Evolutionary conservation across 2,113 vertebrate species (phyloP), one percentile per base, ranked within the genome.

Genomic region (Hydrochoerus hydrochaeris): DNA sequence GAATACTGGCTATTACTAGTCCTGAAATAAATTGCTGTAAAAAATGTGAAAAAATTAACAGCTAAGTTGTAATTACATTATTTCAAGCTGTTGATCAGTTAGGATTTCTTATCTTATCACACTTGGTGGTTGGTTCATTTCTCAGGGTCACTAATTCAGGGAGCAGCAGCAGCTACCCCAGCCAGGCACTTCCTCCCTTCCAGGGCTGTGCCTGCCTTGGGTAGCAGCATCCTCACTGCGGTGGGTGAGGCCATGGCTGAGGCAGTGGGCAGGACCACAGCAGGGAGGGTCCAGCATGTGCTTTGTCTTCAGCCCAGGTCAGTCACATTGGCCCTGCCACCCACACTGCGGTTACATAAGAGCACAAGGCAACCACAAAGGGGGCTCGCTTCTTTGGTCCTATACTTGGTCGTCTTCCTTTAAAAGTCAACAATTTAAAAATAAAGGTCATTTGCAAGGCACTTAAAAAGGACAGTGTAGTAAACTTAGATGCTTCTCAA

Each of bases 371-470:
- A 49, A 30, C 22, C 73, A 52, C 14, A 75, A 80, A 85, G 63
- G 4, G 35, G 38, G 90, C 19, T 49, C 8, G 41, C 20, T 57
- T 62, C 49, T 44, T 85, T 88, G 58, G 3, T 65, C 90, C 62
- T 87, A 62, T 92, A 73, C 7, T 8, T 92, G 17, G 17, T 28
- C n/a, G 26, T 84, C 62, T 44, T 91, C 85, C 69, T 24, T 91
- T 22, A 32, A 88, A 95, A 92, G 57, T 13, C 35, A 96, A 78
- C 14, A 60, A 78, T 44, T 91, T 93, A 60, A 81, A 92, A 78
- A 9, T 69, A 86, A 97, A 95, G 16, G 41, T 90, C 24, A 93
- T 38, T 41, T 91, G 41, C 78, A 94, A 82, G 13, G 9, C 22
- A 71, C 60, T 86, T 78, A 54, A 32, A 88, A 41, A 65, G 78